Evolutionary conservation across 2,797 vertebrate genomes (phyloP), one percentile per base, ranked within the genome.

Genomic region (Takifugu rubripes): DNA sequence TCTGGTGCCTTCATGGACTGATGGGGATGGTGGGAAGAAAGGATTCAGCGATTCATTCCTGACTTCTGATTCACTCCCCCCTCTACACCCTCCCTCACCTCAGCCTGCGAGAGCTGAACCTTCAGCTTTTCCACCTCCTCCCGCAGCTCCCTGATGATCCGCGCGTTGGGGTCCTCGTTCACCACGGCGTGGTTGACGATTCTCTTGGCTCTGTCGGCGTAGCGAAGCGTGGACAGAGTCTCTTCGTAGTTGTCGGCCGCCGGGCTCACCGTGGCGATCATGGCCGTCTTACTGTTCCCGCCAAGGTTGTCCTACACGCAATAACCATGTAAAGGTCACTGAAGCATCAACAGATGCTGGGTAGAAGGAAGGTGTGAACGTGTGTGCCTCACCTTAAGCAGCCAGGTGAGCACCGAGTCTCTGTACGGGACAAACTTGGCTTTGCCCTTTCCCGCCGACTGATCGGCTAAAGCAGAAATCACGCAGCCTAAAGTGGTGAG

Each of bases 341-440:
- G 8, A n/a, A 6, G 4, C 2, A 14, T 17, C n/a, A 1, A 29
- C 14, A 15, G 14, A 29, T 15, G 15, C 1, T 3, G 27, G 6
- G 12, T 15, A 8, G 16, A 16, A 29, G 5, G 27, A 29, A n/a
- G 5, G 31, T 36, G 57, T 14, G 50, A 25, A 10, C 50, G 25
- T 11, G 21, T 8, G 21, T 9, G 14, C 29, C 78, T 84, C 89
- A 98, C 96, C 96, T 99, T 99, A 53, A 99, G 93, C 52, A 99
- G 93, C 97, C 97, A 99, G 51, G 97, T 99, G 74, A 99, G 95
- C 21, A 98, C 97, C 2, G 97, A 99, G 81, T 99, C 97, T 90
- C 97, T 94, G 85, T 99, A 99, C 80, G 97, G 97, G 87, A 99
- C 97, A 87, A 99, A 99, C 84, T 98, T 98, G 73, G 78, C 93